Conservation (phyloP, 30 jellyfish, hydroid and myxozoan species). For the Cassiopea andromeda region DNA sequence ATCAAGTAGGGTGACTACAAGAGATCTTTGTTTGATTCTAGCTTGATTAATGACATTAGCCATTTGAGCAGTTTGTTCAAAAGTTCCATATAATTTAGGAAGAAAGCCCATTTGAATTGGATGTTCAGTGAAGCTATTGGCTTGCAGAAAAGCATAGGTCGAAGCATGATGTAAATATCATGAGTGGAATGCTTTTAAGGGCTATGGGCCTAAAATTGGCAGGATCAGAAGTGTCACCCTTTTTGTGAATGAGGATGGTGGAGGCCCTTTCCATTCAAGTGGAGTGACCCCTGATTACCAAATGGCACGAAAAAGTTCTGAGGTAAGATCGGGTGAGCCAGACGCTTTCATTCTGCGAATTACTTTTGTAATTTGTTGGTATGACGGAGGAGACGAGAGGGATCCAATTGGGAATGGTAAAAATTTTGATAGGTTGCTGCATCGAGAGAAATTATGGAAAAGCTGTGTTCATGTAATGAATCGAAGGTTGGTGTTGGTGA, state of each 20-base stretch:
- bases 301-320: background rate
- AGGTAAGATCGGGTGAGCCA: background rate
- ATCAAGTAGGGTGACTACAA: background rate
- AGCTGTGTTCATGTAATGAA: background rate
- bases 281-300: background rate
- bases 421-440: background rate
- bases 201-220: constrained; percentile 2
- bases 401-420: background rate
- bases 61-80: constrained; percentile 6
- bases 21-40: background rate
- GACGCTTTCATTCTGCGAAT: background rate
- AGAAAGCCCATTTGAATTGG: background rate
- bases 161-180: constrained; percentile 9
- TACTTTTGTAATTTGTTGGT: background rate
- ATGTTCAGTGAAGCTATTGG: background rate
- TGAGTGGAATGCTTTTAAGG: background rate
- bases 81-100: background rate
- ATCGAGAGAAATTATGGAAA: background rate
- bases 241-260: constrained; percentile 11
- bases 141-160: background rate
- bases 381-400: background rate
- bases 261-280: constrained; percentile 1
- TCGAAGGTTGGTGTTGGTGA: background rate
- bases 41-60: constrained; percentile 2
- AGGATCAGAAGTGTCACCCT: background rate